Base-by-base conservation (phyloP, 2,797 vertebrate genomes). In the Mormyrops attenuatus region DNA sequence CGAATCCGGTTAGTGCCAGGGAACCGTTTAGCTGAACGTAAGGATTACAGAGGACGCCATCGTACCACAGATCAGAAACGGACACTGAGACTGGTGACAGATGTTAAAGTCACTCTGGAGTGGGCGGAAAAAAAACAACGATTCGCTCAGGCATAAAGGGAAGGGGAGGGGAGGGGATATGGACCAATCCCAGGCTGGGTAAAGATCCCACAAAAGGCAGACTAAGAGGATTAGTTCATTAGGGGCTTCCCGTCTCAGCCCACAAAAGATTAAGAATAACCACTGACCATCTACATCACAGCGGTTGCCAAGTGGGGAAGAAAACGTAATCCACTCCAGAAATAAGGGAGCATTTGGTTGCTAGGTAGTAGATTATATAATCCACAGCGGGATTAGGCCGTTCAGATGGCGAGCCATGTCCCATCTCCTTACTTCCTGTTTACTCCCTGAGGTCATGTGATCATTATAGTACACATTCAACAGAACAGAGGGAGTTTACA, bases 191-290 rank as follows among this genome's bases (percentile, higher is more conserved):
- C 50, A 69, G 11, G 88, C n/a, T 6, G 30, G 66, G 88, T 69
- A 52, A 89, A 17, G 9, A 88, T 88, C 86, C 57, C 22, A 90
- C 89, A 87, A 88, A 91, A 90, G 50, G 77, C 89, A 90, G 66
- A 84, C 20, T 90, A 91, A 91, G 90, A 89, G 88, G 91, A 91
- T 91, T 91, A 91, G 69, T 53, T 87, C 84, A 52, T 84, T 82
- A 47, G 89, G 89, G 47, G 89, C 77, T 41, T 89, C 57, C 49
- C 34, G 38, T 69, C 55, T 7, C 17, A 53, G 50, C 89, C 87
- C 87, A 89, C 73, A 41, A 60, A 57, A 60, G 15, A 89, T 60
- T 60, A 34, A 88, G 88, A 91, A 57, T 89, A 89, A 85, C 49
- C 57, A 17, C 3, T 73, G 4, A 47, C 88, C 60, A 86, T 20